Percentiles rank a stretch among this genome's conserved stretches.
These are phyloP conservation scores for Melanchra persicariae DNA, from an alignment of 2,888 invertebrate genomes.

Conservation along the genomic window DNA sequence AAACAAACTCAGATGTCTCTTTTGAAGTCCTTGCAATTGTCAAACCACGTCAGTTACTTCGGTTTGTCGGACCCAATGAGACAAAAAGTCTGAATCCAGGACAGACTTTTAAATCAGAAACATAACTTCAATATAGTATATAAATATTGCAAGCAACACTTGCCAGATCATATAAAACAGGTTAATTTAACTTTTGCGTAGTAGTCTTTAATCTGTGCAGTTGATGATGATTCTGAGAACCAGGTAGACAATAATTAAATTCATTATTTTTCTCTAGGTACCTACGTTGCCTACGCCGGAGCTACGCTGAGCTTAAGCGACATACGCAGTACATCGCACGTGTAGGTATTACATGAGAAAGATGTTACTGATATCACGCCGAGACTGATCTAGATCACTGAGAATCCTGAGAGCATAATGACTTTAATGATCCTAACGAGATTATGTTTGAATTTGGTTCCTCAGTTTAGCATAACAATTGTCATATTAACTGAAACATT, in stretches of 20 bases:
- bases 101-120: too few relatives aligned
- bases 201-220: neutral
- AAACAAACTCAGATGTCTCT: too few relatives aligned
- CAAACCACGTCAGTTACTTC: too few relatives aligned
- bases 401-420: neutral
- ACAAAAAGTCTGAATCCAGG: too few relatives aligned
- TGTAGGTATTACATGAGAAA: constrained; percentile 11
- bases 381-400: neutral
- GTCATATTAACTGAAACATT: neutral
- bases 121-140: too few relatives aligned
- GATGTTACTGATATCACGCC: constrained; percentile 7
- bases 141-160: neutral
- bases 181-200: neutral
- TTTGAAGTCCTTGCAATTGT: too few relatives aligned
- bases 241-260: constrained; percentile 7
- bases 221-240: constrained; percentile 13
- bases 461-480: neutral
- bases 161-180: constrained; percentile 10
- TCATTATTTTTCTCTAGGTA: constrained; percentile 25
- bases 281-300: too few relatives aligned
- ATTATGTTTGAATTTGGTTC: neutral
- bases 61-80: too few relatives aligned
- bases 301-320: too few relatives aligned
- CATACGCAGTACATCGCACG: neutral
- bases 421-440: too few relatives aligned